A percentile compares a stretch with the other conserved stretches of the same genome.
These are phyloP conservation scores for Branchellion lobata DNA, from an alignment of 2,888 invertebrate species.

Conservation along the genomic window DNA sequence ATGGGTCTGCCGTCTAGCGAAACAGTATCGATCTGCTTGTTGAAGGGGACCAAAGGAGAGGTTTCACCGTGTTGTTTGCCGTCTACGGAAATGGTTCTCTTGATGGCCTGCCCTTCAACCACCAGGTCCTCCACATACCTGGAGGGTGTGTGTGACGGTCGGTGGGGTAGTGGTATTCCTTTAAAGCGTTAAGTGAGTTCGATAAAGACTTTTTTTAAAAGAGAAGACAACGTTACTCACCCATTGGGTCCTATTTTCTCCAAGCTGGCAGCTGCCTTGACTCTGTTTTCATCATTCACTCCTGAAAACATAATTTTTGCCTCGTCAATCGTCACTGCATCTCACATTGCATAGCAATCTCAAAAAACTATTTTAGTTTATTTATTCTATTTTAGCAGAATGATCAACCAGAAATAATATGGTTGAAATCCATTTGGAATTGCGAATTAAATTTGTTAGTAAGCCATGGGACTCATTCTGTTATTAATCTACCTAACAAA, in stretches of 20 bases:
- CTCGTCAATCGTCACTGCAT: too few species aligned
- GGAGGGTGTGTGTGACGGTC: too few species aligned
- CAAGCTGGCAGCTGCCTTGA: constrained; percentile 12
- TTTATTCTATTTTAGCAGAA: too few species aligned
- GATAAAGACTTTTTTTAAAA: background rate
- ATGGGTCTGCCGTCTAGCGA: constrained; percentile 37
- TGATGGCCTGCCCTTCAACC: constrained; percentile 31
- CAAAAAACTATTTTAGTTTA: too few species aligned
- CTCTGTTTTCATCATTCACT: constrained; percentile 28
- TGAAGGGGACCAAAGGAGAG: constrained; percentile 28
- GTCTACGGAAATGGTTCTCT: constrained; percentile 32
- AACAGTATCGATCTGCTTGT: constrained; percentile 23
- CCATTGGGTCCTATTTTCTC: constrained; percentile 41
- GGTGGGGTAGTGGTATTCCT: too few species aligned
- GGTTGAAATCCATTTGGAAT: too few species aligned
- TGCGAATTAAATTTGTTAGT: too few species aligned
- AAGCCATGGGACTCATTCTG: too few species aligned
- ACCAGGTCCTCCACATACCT: constrained; percentile 37
- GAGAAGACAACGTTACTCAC: background rate
- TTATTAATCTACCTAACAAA: too few species aligned
- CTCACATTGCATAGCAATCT: too few species aligned
- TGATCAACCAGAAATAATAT: too few species aligned
- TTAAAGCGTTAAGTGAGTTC: too few species aligned
- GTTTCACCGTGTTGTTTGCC: constrained; percentile 33
- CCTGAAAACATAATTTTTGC: constrained; percentile 17